These are phyloP conservation scores for Turnix velox DNA, from an alignment of 2,113 vertebrate genomes.

Conservation along the genomic window DNA sequence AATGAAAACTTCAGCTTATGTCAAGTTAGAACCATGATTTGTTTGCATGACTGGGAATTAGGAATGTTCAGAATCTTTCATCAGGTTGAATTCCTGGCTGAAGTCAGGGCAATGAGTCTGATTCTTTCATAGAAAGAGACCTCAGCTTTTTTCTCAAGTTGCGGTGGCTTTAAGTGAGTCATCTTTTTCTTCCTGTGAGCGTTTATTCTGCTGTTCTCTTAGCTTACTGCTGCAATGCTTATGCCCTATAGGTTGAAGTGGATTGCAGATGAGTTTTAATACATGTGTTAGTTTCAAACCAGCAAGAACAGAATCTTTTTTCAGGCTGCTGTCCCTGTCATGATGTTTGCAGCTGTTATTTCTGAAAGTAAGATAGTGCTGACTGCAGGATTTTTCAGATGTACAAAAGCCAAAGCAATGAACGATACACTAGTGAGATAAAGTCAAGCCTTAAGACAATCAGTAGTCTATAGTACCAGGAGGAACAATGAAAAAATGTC, in stretches of 20 bases:
- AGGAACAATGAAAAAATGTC: background rate
- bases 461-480: background rate
- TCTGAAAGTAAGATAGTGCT: background rate
- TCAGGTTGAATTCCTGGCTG: background rate
- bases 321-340: background rate
- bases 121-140: background rate
- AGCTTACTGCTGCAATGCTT: background rate
- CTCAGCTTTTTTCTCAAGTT: background rate
- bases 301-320: background rate
- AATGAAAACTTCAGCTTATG: background rate
- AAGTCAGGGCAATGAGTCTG: background rate
- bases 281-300: background rate
- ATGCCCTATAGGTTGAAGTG: accelerated
- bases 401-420: background rate
- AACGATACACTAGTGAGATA: background rate
- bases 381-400: background rate
- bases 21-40: background rate
- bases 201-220: background rate
- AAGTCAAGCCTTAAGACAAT: background rate
- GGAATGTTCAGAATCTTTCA: background rate
- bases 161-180: background rate
- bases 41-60: background rate
- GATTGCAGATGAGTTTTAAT: background rate
- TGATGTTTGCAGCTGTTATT: background rate
- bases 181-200: background rate